These are phyloP conservation scores for Aphidoletes aphidimyza DNA, from an alignment of 2,888 invertebrate genomes.

Conservation along the genomic window DNA sequence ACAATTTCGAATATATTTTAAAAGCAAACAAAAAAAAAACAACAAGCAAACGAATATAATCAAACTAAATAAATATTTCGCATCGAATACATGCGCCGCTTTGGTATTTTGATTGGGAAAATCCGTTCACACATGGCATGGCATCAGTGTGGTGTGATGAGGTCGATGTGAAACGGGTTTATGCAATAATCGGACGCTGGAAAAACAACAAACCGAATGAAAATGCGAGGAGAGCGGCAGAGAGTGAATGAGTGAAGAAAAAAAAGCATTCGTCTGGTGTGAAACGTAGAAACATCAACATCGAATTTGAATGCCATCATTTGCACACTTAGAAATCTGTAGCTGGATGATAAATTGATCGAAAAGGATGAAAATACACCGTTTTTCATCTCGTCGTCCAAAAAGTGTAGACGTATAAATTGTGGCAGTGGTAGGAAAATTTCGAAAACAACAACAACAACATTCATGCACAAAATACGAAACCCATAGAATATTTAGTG, in stretches of 20 bases:
- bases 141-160: too few relatives aligned
- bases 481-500: slow-evolving; percentile 47
- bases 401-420: slow-evolving; percentile 51
- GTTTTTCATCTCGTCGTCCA: not conserved
- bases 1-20: not conserved
- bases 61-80: slow-evolving; percentile 12
- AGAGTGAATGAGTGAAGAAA: not conserved
- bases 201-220: not conserved
- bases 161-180: not conserved
- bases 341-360: slow-evolving; percentile 47
- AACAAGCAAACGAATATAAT: not conserved
- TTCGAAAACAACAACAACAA: slow-evolving; percentile 45
- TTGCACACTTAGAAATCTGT: slow-evolving; percentile 30
- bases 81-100: not conserved
- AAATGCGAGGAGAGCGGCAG: not conserved
- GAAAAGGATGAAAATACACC: slow-evolving; percentile 12
- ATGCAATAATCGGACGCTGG: not conserved
- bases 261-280: not conserved
- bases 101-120: slow-evolving; percentile 21
- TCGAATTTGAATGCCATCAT: slow-evolving; percentile 52
- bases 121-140: not conserved
- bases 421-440: not conserved
- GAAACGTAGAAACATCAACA: slow-evolving; percentile 34
- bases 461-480: not conserved
- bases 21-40: not conserved